Evolutionary conservation across 1,140 invertebrate genomes (phyloP), one percentile per base, ranked within the genome.

Genomic region (Drosophila neocordata): DNA sequence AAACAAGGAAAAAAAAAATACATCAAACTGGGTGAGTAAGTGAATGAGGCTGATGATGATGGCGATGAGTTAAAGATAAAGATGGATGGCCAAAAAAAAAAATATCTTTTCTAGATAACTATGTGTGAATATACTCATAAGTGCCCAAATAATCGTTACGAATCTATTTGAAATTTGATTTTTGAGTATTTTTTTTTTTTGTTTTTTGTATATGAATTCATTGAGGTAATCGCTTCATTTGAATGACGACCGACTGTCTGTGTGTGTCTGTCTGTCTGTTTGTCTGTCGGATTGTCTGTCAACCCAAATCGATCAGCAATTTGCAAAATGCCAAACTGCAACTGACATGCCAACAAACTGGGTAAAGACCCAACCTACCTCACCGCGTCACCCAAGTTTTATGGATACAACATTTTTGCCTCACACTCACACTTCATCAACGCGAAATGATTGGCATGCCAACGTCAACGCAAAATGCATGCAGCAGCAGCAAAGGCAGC

Each of bases 391-490:
- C 24, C 53, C 71, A 61, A 37, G 58, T 68, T 62, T 84, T 85
- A 81, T 84, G 77, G 77, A 78, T 65, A 87, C 83, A 82, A 77
- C 83, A 87, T 87, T 87, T 87, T 87, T 87, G 69, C 83, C 83
- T 83, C 83, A 87, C 83, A 87, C 83, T 87, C 83, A 66, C 83
- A 87, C 83, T 87, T 87, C 83, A 88, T 87, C 83, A 87, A 88
- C 83, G 78, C 83, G 77, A 88, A 88, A 88, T 88, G 84, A 88
- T 88, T 88, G 83, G 84, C 83, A 88, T 88, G 79, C 83, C 83
- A 80, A 77, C 73, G 69, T 76, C 74, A 78, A 66, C 60, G 59
- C 41, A 57, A 58, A 61, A 37, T 41, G 59, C 70, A 72, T 57
- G 34, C 27, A n/a, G 51, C 6, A 18, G 13, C 34, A 18, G 18